Evolutionary conservation across 2,113 vertebrate genomes (phyloP).

Genomic region (Ciconia maguari): DNA sequence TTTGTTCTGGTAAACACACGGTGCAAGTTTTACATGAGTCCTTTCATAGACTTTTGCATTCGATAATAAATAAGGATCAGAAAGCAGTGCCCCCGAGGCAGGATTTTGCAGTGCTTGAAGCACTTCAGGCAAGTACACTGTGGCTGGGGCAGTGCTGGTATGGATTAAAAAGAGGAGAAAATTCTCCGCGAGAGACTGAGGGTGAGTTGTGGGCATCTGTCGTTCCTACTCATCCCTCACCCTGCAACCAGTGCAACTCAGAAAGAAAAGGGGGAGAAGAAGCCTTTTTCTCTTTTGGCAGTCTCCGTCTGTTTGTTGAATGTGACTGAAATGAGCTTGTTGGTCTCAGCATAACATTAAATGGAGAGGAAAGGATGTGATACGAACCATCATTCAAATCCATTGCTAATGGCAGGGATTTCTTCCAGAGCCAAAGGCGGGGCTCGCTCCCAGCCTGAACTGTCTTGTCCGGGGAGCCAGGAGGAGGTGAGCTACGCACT

Average conservation of each 20-base stretch:
- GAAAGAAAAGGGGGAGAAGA: not conserved
- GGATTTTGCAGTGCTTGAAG: not conserved
- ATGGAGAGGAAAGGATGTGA: not conserved
- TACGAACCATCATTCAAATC: not conserved
- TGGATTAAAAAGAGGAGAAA: constrained; percentile 6
- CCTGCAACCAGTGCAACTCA: not conserved
- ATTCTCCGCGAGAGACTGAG: not conserved
- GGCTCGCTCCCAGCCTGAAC: not conserved
- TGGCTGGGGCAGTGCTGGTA: not conserved
- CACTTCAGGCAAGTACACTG: not conserved
- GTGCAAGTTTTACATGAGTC: not conserved
- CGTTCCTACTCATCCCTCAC: not conserved
- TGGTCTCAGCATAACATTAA: not conserved
- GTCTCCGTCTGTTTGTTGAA: not conserved
- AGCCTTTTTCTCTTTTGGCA: not conserved
- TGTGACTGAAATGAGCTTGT: not conserved
- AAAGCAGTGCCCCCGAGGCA: not conserved
- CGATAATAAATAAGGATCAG: constrained; percentile 12
- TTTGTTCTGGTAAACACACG: constrained; percentile 20
- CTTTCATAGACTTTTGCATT: not conserved
- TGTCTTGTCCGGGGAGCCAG: not conserved
- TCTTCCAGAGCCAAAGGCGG: not conserved
- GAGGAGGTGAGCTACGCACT: not conserved
- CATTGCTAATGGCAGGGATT: not conserved
- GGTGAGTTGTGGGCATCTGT: not conserved